Evolutionary conservation across 2,113 vertebrate species (phyloP).

Genomic region (Myodes glareolus): DNA sequence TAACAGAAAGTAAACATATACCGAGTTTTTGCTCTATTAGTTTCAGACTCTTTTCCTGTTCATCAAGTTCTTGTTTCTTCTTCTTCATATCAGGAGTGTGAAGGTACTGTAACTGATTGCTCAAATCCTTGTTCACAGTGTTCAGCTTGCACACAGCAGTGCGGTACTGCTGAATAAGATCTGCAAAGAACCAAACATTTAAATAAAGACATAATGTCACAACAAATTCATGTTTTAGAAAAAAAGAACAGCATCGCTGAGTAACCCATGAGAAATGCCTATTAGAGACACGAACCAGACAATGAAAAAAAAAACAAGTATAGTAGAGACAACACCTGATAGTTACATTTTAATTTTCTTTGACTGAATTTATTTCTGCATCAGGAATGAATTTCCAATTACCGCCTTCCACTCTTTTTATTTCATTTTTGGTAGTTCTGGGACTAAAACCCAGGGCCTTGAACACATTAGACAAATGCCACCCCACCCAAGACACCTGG

Average conservation of each 20-base stretch:
- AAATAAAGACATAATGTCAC: not conserved
- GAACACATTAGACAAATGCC: not conserved
- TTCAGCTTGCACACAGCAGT: conserved; percentile 83
- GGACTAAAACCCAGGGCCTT: not conserved
- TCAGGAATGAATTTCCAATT: not conserved
- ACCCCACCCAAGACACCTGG: not conserved
- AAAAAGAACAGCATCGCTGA: not conserved
- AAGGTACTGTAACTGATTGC: conserved; percentile 79
- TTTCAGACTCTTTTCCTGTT: conserved; percentile 86
- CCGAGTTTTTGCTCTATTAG: conserved; percentile 89
- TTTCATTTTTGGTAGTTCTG: not conserved
- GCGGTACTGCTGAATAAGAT: conserved; percentile 88
- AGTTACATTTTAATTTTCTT: not conserved
- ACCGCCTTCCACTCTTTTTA: not conserved
- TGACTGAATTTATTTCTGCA: conserved; percentile 17
- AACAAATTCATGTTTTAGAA: not conserved
- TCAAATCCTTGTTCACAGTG: conserved; percentile 79
- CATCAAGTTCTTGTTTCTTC: conserved; percentile 85
- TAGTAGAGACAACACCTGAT: not conserved
- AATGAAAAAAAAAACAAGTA: not conserved
- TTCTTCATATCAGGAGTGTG: conserved; percentile 85
- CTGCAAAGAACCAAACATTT: conserved; percentile 79
- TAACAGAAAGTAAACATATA: conserved; percentile 75
- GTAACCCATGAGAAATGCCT: not conserved
- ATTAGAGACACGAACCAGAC: not conserved